Evolutionary conservation across 2,888 invertebrate genomes (phyloP), one percentile per base, ranked within the genome.

Genomic region (Anthrax anthrax): DNA sequence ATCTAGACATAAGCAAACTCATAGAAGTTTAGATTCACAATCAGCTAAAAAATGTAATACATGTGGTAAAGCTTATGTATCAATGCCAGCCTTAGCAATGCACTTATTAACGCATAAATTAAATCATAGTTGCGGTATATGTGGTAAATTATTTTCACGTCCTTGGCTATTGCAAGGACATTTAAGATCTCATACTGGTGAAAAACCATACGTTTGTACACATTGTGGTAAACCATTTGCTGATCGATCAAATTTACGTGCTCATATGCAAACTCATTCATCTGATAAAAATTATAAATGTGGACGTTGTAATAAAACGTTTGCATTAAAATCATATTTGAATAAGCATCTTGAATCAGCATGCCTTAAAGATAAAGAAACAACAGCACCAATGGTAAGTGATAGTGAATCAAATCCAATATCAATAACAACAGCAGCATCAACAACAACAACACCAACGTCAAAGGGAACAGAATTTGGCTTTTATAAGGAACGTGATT

Each of bases 81-180:
- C 89, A 55, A 96, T 96, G 95, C 96, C 96, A 1, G 95, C 96
- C 9, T 74, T 96, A 47, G 90, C 95, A 46, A 94, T 90, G 85
- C 91, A 88, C 67, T 78, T 90, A 51, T 75, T 86, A 44, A 95
- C 92, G 40, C 96, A 96, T 72, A 90, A 90, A 63, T 76, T 94
- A 58, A 81, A 82, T 29, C 94, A 96, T 73, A 83, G 84, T 59
- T 96, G 96, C 67, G 81, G 82, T 48, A 81, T 91, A 41, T 96
- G 96, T 69, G 89, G 89, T 48, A 96, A 96, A 69, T 79, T 87
- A 60, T 96, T 97, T 73, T 90, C 90, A 18, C 75, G 96, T 37
- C 92, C 94, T 17, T 96, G 96, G 95, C 75, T 96, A 47, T 75
- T 89, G 44, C 87, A 87, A 60, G 88, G 88, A 1, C 89, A 89